Conservation (phyloP, 2,113 vertebrate species). For the Albula goreensis region DNA sequence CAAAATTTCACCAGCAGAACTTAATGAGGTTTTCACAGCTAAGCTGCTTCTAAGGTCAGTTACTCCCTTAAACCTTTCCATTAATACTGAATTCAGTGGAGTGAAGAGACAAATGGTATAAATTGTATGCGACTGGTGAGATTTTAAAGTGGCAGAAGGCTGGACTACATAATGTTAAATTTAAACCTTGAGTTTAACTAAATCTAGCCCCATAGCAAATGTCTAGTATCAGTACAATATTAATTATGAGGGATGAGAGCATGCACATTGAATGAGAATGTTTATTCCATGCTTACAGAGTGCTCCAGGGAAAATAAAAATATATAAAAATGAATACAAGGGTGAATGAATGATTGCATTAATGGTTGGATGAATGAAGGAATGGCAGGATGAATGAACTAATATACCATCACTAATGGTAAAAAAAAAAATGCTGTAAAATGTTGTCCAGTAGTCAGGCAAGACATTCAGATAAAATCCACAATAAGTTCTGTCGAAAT, state of each 20-base stretch:
- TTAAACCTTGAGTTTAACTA: too few relatives aligned
- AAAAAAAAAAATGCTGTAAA: neutral
- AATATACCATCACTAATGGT: neutral
- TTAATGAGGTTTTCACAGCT: too few relatives aligned
- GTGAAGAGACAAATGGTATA: too few relatives aligned
- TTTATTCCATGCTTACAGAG: neutral
- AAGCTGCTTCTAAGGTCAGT: too few relatives aligned
- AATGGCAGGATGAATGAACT: neutral
- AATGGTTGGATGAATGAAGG: neutral
- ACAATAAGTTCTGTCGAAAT: neutral
- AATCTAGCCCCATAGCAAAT: neutral
- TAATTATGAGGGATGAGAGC: neutral
- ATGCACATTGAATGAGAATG: neutral
- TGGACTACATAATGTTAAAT: too few relatives aligned
- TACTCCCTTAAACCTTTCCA: too few relatives aligned
- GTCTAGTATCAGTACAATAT: neutral
- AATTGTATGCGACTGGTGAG: too few relatives aligned
- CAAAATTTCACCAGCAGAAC: too few relatives aligned
- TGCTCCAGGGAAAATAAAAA: neutral
- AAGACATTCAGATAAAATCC: neutral
- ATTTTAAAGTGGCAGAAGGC: too few relatives aligned
- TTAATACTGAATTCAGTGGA: too few relatives aligned
- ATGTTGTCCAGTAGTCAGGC: constrained; percentile 1
- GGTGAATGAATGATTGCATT: neutral
- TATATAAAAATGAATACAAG: neutral